Conservation (phyloP, 2,113 vertebrate species). For the Gadus chalcogrammus region DNA sequence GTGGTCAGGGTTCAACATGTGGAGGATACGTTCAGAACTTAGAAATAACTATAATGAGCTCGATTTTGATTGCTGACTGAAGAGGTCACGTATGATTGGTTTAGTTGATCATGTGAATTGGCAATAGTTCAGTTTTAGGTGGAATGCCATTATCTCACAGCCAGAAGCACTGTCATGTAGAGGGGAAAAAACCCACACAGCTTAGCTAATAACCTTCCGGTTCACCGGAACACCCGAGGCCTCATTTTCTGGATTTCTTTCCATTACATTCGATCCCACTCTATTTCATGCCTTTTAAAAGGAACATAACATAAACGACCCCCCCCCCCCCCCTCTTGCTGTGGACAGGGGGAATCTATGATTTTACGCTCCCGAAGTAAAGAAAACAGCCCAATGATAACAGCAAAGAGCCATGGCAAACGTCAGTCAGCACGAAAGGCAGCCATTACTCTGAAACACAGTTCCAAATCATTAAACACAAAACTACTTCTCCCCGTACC, state of each 20-base stretch:
- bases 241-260: slow-evolving; percentile 2
- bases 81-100: background rate
- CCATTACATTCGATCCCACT: slow-evolving; percentile 5
- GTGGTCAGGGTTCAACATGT: slow-evolving; percentile 1
- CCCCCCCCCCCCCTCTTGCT: background rate
- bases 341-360: slow-evolving; percentile 5
- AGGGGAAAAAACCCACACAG: background rate
- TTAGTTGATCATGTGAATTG: slow-evolving; percentile 1
- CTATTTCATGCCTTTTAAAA: slow-evolving; percentile 23
- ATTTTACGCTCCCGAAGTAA: slow-evolving; percentile 20
- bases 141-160: background rate
- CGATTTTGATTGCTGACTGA: too few species aligned
- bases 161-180: background rate
- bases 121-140: background rate
- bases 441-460: slow-evolving; percentile 6
- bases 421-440: slow-evolving; percentile 27
- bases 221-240: background rate
- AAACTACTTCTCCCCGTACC: slow-evolving; percentile 4
- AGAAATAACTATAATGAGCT: too few species aligned
- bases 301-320: slow-evolving; percentile 11
- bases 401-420: background rate
- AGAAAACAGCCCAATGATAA: slow-evolving; percentile 29
- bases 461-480: background rate
- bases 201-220: background rate
- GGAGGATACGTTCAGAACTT: background rate